These are phyloP conservation scores for Todus mexicanus DNA, from an alignment of 2,797 vertebrate species.

Conservation along the genomic window DNA sequence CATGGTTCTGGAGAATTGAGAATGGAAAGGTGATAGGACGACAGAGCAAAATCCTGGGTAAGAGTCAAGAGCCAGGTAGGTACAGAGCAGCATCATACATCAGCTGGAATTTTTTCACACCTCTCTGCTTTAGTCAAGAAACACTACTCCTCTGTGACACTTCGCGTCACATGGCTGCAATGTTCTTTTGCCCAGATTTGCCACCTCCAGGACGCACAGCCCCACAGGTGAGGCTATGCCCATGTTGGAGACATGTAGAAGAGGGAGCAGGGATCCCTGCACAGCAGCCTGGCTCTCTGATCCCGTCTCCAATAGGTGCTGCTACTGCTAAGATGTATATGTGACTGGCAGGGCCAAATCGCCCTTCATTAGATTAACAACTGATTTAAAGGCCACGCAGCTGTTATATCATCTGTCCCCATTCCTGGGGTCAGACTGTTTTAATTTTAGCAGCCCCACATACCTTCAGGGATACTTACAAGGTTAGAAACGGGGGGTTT, in stretches of 20 bases:
- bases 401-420: background rate
- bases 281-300: background rate
- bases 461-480: background rate
- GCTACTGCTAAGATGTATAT: background rate
- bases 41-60: background rate
- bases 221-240: background rate
- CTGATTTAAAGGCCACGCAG: constrained; percentile 23
- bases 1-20: background rate
- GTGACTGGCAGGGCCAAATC: background rate
- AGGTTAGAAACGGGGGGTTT: constrained; percentile 34
- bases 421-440: background rate
- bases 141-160: background rate
- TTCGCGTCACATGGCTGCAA: background rate
- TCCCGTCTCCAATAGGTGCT: background rate
- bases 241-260: background rate
- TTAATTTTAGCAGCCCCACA: constrained; percentile 56
- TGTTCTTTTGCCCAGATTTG: background rate
- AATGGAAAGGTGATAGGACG: background rate
- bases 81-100: background rate
- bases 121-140: background rate
- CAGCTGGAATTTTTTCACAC: background rate
- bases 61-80: background rate
- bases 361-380: background rate
- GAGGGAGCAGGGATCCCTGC: background rate
- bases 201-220: rapidly evolving